A percentile compares a stretch with the other conserved stretches of the same genome.
Conservation (phyloP, 1,140 invertebrate genomes). For the Atopsyche davidsoni region DNA sequence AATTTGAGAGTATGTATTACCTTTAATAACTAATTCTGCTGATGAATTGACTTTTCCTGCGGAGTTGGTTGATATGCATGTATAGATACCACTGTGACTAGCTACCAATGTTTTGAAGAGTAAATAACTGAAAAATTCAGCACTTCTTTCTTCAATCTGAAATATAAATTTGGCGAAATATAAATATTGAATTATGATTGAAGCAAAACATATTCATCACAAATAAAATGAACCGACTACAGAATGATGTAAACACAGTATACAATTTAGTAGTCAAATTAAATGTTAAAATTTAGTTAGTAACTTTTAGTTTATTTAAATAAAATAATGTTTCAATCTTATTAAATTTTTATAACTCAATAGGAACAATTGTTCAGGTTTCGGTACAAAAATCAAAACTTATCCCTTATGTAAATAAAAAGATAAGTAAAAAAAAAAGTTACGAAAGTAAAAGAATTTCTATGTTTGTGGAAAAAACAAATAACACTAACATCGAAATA, state of each 20-base stretch:
- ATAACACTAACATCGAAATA: not conserved
- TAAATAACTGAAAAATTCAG: slow-evolving; percentile 57
- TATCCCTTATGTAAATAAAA: not conserved
- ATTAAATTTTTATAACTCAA: too few species aligned
- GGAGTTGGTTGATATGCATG: slow-evolving; percentile 65
- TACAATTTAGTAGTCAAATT: too few species aligned
- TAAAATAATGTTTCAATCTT: too few species aligned
- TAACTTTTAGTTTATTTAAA: too few species aligned
- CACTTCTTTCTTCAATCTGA: slow-evolving; percentile 52
- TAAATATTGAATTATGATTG: too few species aligned
- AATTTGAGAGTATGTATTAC: slow-evolving; percentile 36
- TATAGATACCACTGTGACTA: slow-evolving; percentile 65
- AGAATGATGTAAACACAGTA: too few species aligned
- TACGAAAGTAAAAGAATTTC: not conserved
- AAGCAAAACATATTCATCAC: too few species aligned
- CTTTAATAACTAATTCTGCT: slow-evolving; percentile 61
- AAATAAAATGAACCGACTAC: too few species aligned
- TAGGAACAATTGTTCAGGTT: too few species aligned
- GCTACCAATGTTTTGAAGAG: slow-evolving; percentile 55
- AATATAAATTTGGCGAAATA: too few species aligned
- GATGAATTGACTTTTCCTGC: slow-evolving; percentile 63
- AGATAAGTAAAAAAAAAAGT: not conserved
- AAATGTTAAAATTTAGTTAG: too few species aligned
- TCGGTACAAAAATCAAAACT: not conserved
- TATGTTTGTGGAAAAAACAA: too few species aligned